Base-by-base conservation (phyloP, 2,113 vertebrate genomes). In the Polyodon spathula region DNA sequence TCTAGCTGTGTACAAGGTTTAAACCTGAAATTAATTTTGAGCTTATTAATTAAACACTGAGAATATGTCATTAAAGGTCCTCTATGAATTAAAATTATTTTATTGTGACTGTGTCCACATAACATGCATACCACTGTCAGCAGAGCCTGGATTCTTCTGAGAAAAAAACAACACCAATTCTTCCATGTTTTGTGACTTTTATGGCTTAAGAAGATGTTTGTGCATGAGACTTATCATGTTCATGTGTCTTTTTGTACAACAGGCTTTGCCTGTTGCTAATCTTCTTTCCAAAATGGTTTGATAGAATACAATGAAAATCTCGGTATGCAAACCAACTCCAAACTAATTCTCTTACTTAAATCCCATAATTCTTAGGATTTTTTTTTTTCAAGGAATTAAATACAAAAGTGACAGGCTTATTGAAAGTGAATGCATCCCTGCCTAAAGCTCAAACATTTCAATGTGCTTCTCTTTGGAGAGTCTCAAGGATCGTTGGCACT, bases 281-380 rank as follows among this genome's bases (percentile, higher is more conserved):
- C 50, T 51, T 27, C 50, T 53, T 61, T 57, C 44, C 6, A 43
- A 50, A 60, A 60, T 12, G 8, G 27, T 54, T 6, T 37, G 5
- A 5, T 27, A 9, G 38, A 53, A 10, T 48, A 41, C 59, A 53
- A 53, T 54, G 59, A 15, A 6, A 39, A 53, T 2, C 8, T n/a
- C 7, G 39, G 39, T 4, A 11, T 53, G 46, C 50, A 42, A 51
- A 61, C 37, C 48, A 40, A 53, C 43, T 15, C n/a, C 37, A 50
- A 12, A 17, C 59, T 53, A 48, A 61, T 61, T 53, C 14, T 10
- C 59, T 61, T 39, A 53, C 52, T 61, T 17, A 52, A 53, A 53
- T 61, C 37, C 59, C 15, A 44, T 53, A 61, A 61, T 61, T 37
- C 39, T 40, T 27, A 54, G 16, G 53, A 16, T 16, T 54, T 54